phyloP scores from a whole-genome alignment of 2,797 vertebrate species.

The Megaceryle alcyon region DNA sequence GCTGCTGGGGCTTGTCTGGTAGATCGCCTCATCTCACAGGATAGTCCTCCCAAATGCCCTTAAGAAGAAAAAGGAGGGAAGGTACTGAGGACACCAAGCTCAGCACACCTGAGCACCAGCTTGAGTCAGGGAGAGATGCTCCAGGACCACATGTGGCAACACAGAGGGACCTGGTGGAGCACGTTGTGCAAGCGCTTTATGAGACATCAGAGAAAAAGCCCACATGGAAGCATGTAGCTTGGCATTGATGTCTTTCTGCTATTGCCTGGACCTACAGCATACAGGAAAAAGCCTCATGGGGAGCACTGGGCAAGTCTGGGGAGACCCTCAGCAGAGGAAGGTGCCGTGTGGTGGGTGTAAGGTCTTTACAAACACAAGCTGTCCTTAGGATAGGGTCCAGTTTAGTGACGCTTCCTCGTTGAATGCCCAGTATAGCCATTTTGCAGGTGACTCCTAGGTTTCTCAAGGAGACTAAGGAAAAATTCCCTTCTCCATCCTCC shows the following conservation, averaged over 20 bases:
- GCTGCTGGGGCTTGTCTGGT: conserved; percentile 2
- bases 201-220: background rate
- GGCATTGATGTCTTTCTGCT: background rate
- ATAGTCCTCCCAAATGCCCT: background rate
- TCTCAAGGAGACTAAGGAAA: background rate
- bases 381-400: background rate
- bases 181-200: accelerated
- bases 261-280: background rate
- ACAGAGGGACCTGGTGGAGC: background rate
- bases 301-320: background rate
- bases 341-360: background rate
- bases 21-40: background rate
- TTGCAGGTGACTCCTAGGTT: background rate
- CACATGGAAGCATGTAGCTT: accelerated
- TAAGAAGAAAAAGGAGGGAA: background rate
- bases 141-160: accelerated
- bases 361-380: background rate
- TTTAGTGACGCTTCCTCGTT: background rate
- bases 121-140: background rate
- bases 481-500: background rate
- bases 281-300: background rate
- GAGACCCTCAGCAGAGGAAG: background rate
- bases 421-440: background rate
- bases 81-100: background rate
- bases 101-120: background rate